These are phyloP conservation scores for Portunus trituberculatus DNA, from an alignment of 1,140 invertebrate species.

Conservation along the genomic window DNA sequence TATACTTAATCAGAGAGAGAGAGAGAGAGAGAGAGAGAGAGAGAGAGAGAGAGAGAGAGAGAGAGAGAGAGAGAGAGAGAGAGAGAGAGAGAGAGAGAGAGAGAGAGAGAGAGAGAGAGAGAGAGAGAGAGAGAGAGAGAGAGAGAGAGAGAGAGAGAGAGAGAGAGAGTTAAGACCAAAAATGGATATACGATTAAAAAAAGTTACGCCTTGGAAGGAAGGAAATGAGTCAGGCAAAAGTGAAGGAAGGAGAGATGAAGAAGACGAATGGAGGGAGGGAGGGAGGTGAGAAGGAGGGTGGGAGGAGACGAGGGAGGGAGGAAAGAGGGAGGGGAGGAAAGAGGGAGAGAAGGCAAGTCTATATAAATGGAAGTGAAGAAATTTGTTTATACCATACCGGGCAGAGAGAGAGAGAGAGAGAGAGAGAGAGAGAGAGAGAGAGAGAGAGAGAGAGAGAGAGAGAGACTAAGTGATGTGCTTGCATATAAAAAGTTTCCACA, in stretches of 20 bases:
- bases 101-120: no score
- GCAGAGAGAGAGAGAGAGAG: background rate
- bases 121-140: background rate
- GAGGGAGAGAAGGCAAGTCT: background rate
- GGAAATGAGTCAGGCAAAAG: no score
- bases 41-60: background rate
- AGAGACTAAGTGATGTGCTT: background rate
- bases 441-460: no score
- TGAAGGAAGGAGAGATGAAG: background rate
- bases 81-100: background rate
- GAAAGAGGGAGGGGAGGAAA: background rate
- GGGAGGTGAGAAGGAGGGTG: background rate
- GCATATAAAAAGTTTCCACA: background rate
- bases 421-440: slow-evolving; percentile 3
- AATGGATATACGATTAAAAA: no score
- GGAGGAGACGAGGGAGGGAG: background rate
- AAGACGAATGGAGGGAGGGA: background rate
- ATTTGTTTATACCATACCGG: no score
- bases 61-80: background rate
- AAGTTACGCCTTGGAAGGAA: no score
- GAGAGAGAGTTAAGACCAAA: background rate
- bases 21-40: background rate
- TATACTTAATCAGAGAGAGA: no score
- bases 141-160: background rate
- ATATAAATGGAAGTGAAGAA: no score